Base-by-base conservation (phyloP, 1,140 invertebrate genomes). In the Apis florea region DNA sequence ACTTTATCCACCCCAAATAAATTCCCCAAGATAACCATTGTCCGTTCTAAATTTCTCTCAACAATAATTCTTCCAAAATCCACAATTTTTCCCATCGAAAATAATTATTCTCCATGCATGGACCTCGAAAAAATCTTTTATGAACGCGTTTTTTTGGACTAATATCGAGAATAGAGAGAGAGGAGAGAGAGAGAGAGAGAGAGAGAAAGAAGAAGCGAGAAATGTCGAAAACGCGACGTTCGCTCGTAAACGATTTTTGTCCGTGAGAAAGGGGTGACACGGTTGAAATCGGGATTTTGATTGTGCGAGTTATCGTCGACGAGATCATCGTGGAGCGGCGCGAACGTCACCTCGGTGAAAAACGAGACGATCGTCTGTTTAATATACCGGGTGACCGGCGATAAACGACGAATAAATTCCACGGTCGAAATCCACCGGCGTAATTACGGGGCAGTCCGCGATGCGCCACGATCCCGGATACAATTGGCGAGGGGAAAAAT, bases 301-400 rank as follows among this genome's bases (percentile, higher is more conserved):
- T 81, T 81, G 79, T 72, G 54, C 47, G 75, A 81, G 63, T 81
- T 81, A 81, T 81, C 71, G 79, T 79, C 69, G 79, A 74, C 79
- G 71, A 75, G 71, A 79, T 79, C 79, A 81, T 81, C 53, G 78
- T 73, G n/a, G 68, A n/a, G 64, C 53, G 64, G 40, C 17, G 64
- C 53, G 40, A 49, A 69, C 64, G 76, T 70, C 66, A 26, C 54
- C 76, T 19, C 67, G 69, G 76, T 79, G 69, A 79, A 72, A 72
- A 72, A 72, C 26, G 56, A 21, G 58, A n/a, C 49, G 58, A 63
- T 64, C 67, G 47, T n/a, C 59, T 19, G 67, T 79, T 73, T 72
- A 64, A 79, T 79, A 72, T 73, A 79, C 78, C 78, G 49, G 54
- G 68, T 71, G 76, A 59, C 56, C 76, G 40, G 24, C 24, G 47